Percentiles rank a stretch among this genome's conserved stretches.
Evolutionary conservation across 2,113 vertebrate species (phyloP).

Genomic region (Cyanistes caeruleus): DNA sequence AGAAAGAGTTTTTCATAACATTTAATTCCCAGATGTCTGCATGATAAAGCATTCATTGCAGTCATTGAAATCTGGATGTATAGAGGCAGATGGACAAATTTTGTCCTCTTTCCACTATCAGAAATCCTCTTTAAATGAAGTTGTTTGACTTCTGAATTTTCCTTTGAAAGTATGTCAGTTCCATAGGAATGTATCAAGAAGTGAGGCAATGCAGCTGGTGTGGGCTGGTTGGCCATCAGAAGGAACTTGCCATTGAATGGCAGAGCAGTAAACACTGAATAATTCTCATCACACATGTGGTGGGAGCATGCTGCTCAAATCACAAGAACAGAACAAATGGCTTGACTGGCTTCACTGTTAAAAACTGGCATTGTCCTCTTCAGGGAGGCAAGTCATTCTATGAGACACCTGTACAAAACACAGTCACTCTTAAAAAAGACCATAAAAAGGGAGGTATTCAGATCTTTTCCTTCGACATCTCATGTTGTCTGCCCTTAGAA

Average conservation of each 20-base stretch:
- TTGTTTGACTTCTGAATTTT: not conserved
- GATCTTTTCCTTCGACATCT: not conserved
- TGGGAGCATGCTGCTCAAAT: not conserved
- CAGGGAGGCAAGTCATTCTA: not conserved
- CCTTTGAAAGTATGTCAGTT: not conserved
- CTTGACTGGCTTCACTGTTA: not conserved
- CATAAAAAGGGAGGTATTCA: not conserved
- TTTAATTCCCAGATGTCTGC: not conserved
- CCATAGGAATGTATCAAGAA: not conserved
- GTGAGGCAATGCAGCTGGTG: not conserved
- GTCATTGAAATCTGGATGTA: not conserved
- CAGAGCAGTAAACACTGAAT: not conserved
- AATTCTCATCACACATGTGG: not conserved
- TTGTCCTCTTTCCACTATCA: not conserved
- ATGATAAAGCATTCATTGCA: not conserved
- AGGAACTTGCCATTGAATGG: not conserved
- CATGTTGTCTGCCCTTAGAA: not conserved
- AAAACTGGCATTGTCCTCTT: not conserved
- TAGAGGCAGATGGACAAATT: not conserved
- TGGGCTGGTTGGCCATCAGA: not conserved
- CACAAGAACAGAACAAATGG: not conserved
- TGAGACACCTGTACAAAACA: not conserved
- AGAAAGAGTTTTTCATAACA: not conserved
- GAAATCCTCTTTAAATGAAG: not conserved
- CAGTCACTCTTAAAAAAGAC: not conserved